Evolutionary conservation across 37 sponge, comb jelly and placozoan genomes (phyloP).

Genomic region (Oopsacas minuta): DNA sequence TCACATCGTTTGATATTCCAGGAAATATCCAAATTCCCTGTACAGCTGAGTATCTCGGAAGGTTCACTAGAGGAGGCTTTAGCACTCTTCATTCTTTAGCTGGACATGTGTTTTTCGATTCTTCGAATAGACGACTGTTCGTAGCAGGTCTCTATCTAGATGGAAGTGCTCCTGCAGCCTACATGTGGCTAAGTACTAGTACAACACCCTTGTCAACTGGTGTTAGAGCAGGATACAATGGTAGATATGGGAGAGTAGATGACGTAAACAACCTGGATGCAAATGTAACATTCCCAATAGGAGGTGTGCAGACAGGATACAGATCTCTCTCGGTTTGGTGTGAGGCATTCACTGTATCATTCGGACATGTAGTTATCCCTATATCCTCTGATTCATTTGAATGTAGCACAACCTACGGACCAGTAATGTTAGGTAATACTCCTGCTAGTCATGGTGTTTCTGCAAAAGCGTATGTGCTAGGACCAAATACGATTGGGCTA

Average conservation of each 20-base stretch:
- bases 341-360: not conserved
- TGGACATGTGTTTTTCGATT: not conserved
- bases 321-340: conserved; percentile 1
- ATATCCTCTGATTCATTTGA: not conserved
- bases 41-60: not conserved
- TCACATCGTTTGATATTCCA: not conserved
- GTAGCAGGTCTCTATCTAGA: not conserved
- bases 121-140: not conserved
- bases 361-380: not conserved
- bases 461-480: not conserved
- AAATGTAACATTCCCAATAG: not conserved
- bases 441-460: not conserved
- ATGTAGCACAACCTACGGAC: not conserved
- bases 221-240: not conserved
- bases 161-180: not conserved
- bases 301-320: not conserved
- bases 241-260: not conserved
- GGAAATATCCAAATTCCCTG: not conserved
- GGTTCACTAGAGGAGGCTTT: not conserved
- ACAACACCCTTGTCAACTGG: not conserved
- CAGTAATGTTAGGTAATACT: not conserved
- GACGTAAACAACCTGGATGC: not conserved
- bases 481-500: not conserved
- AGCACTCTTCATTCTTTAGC: not conserved
- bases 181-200: not conserved